These are phyloP conservation scores for Blennius ocellaris DNA, from an alignment of 2,113 vertebrate species.

Conservation along the genomic window DNA sequence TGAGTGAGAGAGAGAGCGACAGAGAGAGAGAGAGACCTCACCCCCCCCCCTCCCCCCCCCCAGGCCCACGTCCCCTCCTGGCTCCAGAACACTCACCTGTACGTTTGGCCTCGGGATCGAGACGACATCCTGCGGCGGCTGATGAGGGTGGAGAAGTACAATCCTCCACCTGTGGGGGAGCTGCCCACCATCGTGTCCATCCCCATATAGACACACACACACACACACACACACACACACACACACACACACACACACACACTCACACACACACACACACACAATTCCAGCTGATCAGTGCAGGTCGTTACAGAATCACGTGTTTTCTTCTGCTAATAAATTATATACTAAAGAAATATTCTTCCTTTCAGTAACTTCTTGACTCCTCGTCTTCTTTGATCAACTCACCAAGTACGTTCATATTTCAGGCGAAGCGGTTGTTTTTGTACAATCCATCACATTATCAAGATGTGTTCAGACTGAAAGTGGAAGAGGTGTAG, in stretches of 20 bases:
- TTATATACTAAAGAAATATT: neutral
- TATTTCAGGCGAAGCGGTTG: too few relatives aligned
- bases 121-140: conserved; percentile 85
- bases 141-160: conserved; percentile 87
- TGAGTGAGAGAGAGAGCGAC: too few relatives aligned
- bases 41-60: too few relatives aligned
- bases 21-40: too few relatives aligned
- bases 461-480: too few relatives aligned
- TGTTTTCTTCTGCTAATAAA: neutral
- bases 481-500: too few relatives aligned
- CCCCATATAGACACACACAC: conserved; percentile 68
- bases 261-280: neutral
- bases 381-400: too few relatives aligned
- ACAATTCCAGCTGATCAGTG: neutral
- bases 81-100: conserved; percentile 86
- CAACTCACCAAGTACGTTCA: too few relatives aligned
- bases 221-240: too few relatives aligned
- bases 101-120: conserved; percentile 82
- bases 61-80: conserved; percentile 85
- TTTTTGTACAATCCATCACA: too few relatives aligned
- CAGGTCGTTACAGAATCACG: neutral
- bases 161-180: conserved; percentile 83
- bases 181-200: conserved; percentile 87
- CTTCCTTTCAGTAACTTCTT: too few relatives aligned
- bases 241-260: too few relatives aligned